Percentiles rank a stretch among this genome's conserved stretches.
phyloP scores from a whole-genome alignment of 1,140 invertebrate genomes.

The Bilobella aurantiaca region DNA sequence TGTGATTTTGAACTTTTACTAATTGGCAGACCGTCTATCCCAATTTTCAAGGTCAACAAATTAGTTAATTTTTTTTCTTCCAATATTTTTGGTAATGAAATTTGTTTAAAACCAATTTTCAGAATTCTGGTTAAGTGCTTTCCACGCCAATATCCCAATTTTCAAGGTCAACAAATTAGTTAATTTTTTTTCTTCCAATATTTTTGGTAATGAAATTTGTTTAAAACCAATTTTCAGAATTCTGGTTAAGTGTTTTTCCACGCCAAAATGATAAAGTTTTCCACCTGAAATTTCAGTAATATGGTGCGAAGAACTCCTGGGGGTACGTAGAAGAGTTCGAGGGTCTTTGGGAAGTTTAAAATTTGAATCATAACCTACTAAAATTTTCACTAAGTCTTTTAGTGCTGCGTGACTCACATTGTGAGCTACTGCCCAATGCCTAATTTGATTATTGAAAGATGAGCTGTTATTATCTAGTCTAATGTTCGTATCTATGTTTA shows the following conservation, averaged over 20 bases:
- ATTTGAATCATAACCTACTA: not conserved
- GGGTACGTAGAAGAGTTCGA: not conserved
- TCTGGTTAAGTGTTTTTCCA: not conserved
- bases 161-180: slow-evolving; percentile 13
- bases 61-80: not conserved
- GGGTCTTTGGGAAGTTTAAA: not conserved
- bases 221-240: not conserved
- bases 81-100: not conserved
- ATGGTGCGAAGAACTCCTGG: not conserved
- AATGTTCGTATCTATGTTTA: not conserved
- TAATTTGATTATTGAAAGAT: not conserved
- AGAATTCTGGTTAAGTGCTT: not conserved
- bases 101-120: not conserved
- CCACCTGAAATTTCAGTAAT: not conserved
- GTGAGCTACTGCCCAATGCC: not conserved
- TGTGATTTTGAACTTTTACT: slow-evolving; percentile 4
- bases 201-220: not conserved
- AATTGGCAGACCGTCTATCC: slow-evolving; percentile 18
- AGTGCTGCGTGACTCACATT: not conserved
- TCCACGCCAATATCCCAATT: slow-evolving; percentile 3
- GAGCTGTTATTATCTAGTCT: not conserved
- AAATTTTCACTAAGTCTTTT: not conserved
- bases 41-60: slow-evolving; percentile 14
- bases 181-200: not conserved
- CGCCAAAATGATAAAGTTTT: not conserved